These are phyloP conservation scores for Zhuqinia jingwanae DNA, from an alignment of 2,888 invertebrate genomes.

Conservation along the genomic window DNA sequence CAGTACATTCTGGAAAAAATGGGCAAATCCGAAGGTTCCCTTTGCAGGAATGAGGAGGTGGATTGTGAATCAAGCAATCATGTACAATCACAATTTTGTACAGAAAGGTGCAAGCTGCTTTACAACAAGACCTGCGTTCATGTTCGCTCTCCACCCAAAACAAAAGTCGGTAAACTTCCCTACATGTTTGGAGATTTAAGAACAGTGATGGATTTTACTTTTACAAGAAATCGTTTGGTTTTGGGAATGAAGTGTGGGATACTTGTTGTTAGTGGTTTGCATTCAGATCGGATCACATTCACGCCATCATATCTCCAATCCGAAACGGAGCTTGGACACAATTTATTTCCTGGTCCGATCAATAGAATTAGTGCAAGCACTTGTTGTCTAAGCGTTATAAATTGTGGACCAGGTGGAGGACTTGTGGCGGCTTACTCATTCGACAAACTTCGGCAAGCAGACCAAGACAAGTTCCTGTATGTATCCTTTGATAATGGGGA, in stretches of 20 bases:
- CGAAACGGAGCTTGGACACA: background rate
- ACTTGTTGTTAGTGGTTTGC: background rate
- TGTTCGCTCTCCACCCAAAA: background rate
- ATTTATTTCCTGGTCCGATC: constrained; percentile 10
- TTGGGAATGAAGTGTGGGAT: constrained; percentile 62
- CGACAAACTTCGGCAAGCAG: background rate
- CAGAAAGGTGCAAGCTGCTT: background rate
- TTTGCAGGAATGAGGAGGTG: background rate
- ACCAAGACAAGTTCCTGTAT: constrained; percentile 58
- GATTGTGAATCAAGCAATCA: too few species aligned
- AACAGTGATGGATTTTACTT: constrained; percentile 47
- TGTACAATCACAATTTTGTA: background rate
- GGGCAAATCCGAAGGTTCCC: constrained; percentile 7
- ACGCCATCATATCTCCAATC: background rate
- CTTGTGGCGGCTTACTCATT: constrained; percentile 59
- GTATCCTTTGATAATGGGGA: constrained; percentile 70
- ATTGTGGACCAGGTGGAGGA: background rate
- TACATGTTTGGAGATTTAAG: constrained; percentile 19
- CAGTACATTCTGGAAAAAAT: constrained; percentile 36
- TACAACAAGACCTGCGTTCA: background rate
- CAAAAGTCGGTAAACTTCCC: too few species aligned
- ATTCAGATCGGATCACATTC: background rate
- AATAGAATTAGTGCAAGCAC: constrained; percentile 31
- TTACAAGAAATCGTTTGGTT: constrained; percentile 30
- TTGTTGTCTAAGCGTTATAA: constrained; percentile 39